Base-by-base conservation (phyloP, 2,888 invertebrate genomes). In the Meiosimyza decipiens region DNA sequence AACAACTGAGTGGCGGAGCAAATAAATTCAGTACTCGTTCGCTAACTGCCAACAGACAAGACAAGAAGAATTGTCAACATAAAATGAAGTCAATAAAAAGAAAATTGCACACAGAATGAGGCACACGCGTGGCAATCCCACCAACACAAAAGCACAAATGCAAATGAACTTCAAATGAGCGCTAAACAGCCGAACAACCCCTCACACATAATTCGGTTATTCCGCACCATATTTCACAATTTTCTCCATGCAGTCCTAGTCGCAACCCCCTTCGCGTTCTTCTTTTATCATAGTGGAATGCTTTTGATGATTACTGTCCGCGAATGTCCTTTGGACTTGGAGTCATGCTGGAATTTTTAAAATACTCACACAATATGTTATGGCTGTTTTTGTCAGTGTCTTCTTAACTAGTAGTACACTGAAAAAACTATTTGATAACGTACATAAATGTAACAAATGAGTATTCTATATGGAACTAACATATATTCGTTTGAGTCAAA, bases 21-120 rank as follows among this genome's bases (percentile, higher is more conserved):
- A 52, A 70, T 70, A 70, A 70, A 70, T 62, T 54, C 70, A 40
- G 33, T 22, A 11, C 40, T 15, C 70, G 33, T 63, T 40, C 18
- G 54, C 70, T 63, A 18, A 70, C 62, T 62, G 62, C 54, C 63
- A 70, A 70, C 54, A 54, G 51, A 60, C 60, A 69, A 50, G 49
- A 66, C 60, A 52, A 70, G 64, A 50, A 52, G 63, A 62, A 70
- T 70, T 70, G 70, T 63, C 52, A 70, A 70, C 70, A 70, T 63
- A 33, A 70, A 52, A 62, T 63, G 47, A 54, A 70, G 70, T 70
- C 70, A 70, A 70, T 70, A 70, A 40, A 70, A 70, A 54, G 52
- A 63, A 70, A 70, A 63, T 70, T 70, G 63, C 54, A 70, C 62
- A 64, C 18, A 64, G 16, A 49, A 6, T 22, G 13, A 22, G 6